These are phyloP conservation scores for Fulica atra DNA, from an alignment of 2,113 vertebrate genomes.

Conservation along the genomic window DNA sequence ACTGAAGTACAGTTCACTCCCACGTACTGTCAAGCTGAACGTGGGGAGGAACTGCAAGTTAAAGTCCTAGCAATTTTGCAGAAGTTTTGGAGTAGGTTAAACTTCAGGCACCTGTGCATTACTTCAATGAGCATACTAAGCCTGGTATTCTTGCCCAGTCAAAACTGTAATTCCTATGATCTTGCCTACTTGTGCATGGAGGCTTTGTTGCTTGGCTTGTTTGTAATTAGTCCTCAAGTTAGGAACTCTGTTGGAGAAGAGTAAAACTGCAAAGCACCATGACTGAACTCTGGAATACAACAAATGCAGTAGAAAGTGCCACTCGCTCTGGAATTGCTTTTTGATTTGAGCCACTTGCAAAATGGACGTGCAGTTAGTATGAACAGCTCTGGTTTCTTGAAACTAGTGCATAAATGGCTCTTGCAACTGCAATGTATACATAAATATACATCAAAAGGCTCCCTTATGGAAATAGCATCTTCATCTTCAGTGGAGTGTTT, in stretches of 20 bases:
- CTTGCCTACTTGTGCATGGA: fast-evolving
- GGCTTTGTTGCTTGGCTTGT: neutral
- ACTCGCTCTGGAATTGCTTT: neutral
- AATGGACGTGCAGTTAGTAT: fast-evolving
- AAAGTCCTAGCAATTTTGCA: neutral
- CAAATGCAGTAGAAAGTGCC: neutral
- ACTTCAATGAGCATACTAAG: neutral
- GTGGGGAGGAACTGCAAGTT: fast-evolving
- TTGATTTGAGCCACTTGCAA: fast-evolving
- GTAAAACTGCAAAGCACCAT: neutral
- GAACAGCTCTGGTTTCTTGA: neutral
- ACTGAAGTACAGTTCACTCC: neutral
- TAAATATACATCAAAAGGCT: neutral
- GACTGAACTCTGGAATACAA: neutral
- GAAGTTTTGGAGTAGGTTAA: neutral
- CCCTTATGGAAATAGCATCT: too few species aligned
- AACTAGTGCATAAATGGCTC: neutral
- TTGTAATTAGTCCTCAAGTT: neutral
- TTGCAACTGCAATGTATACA: fast-evolving
- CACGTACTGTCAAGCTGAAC: neutral
- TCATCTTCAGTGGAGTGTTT: neutral
- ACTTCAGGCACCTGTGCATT: neutral
- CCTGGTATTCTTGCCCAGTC: constrained; percentile 9
- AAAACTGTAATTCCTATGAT: fast-evolving
- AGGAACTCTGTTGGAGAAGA: neutral